Base-by-base conservation (phyloP, 2,888 invertebrate genomes). In the Acleris holmiana region DNA sequence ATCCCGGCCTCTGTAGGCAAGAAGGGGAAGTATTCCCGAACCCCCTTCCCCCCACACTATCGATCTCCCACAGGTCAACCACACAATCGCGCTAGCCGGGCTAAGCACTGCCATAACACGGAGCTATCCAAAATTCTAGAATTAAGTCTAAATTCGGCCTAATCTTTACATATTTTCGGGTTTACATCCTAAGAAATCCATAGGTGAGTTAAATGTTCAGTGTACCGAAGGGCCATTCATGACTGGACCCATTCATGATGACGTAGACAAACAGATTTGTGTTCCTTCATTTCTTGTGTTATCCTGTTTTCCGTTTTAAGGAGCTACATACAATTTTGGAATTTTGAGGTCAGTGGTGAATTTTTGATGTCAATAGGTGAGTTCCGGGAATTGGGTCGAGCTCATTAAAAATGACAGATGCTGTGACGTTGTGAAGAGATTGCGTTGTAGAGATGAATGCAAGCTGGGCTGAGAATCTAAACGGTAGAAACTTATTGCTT, bases 1-100 rank as follows among this genome's bases (percentile, higher is more conserved):
- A 67, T 78, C 80, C 84, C 79, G 84, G 80, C 90, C 87, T 91
- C 91, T 91, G 78, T 77, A 79, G 88, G 86, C 76, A 70, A 50
- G 73, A 46, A 65, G 57, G 68, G 68, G 67, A 70, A 71, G 70
- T 68, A 70, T 76, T 79, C 78, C 73, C 70, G 67, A 29, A 72
- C 67, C 71, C 67, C 50, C 61, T 68, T 73, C 61, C 74, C 72
- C 73, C 73, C 67, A 78, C 77, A 78, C 82, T 91, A 91, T 91
- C 88, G 91, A 91, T 91, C 86, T 75, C 69, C 73, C 70, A 67
- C 74, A 73, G 71, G 72, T 78, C 75, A 80, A 76, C 76, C 74
- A 76, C 76, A 84, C 82, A 87, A 86, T 84, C 83, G 86, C 85
- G 85, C 83, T 79, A 85, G 80, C 85, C 79, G 77, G 81, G 76